A percentile compares a stretch with the other conserved stretches of the same genome.
These are phyloP conservation scores for Lasiommata megera DNA, from an alignment of 2,888 invertebrate species.

Conservation along the genomic window DNA sequence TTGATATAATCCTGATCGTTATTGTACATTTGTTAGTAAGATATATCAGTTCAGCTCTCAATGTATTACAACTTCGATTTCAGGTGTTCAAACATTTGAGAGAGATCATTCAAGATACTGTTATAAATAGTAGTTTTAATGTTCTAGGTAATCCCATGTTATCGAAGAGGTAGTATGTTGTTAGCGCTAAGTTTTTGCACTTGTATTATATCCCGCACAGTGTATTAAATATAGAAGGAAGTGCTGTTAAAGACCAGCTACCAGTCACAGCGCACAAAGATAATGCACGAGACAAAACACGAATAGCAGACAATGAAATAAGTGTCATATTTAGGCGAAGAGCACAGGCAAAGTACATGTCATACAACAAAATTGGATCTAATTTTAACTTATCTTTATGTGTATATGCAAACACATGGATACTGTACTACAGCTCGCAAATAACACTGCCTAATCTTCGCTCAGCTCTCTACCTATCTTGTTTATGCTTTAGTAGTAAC, in stretches of 20 bases:
- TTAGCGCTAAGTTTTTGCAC: slow-evolving; percentile 64
- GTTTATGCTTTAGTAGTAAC: slow-evolving; percentile 66
- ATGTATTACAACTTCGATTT: slow-evolving; percentile 69
- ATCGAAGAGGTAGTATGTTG: slow-evolving; percentile 63
- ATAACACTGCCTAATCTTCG: slow-evolving; percentile 79
- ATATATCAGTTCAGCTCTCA: slow-evolving; percentile 54
- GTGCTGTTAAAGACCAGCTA: slow-evolving; percentile 77
- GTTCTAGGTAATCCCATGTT: slow-evolving; percentile 34
- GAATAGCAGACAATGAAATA: slow-evolving; percentile 45
- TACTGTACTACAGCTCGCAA: slow-evolving; percentile 68
- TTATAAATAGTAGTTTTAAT: neutral
- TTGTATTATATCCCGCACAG: slow-evolving; percentile 68
- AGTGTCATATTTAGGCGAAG: slow-evolving; percentile 49
- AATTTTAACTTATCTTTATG: slow-evolving; percentile 44
- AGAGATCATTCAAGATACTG: slow-evolving; percentile 1
- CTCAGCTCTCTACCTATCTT: slow-evolving; percentile 68
- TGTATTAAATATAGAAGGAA: slow-evolving; percentile 52
- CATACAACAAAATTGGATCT: slow-evolving; percentile 37
- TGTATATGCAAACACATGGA: slow-evolving; percentile 47
- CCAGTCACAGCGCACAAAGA: slow-evolving; percentile 61
- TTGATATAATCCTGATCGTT: slow-evolving; percentile 26
- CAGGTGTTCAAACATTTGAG: slow-evolving; percentile 19
- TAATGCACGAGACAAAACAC: slow-evolving; percentile 62
- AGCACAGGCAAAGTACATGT: slow-evolving; percentile 56
- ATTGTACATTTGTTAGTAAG: slow-evolving; percentile 16